Conservation (phyloP, 2,888 invertebrate species). For the Agrochola lota region DNA sequence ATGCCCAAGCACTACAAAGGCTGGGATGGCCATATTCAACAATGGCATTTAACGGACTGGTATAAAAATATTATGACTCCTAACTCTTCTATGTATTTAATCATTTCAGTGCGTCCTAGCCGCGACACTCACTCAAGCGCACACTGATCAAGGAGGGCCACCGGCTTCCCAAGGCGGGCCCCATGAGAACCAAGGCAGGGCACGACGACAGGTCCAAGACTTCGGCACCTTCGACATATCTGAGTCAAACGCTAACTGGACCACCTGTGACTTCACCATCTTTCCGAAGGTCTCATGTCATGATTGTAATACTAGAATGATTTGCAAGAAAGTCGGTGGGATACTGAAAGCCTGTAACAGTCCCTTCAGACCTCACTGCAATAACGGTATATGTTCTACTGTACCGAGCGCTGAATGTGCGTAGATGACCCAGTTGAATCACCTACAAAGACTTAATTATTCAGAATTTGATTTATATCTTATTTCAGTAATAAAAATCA, state of each 20-base stretch:
- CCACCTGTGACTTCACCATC: conserved; percentile 70
- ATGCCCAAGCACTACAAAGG: not conserved
- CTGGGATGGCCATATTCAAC: too few relatives aligned
- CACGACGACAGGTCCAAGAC: conserved; percentile 40
- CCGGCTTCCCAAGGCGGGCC: conserved; percentile 32
- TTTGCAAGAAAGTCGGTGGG: conserved; percentile 79
- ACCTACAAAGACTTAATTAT: not conserved
- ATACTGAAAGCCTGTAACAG: conserved; percentile 72
- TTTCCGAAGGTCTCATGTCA: conserved; percentile 72
- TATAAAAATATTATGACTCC: not conserved
- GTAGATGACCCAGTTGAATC: not conserved
- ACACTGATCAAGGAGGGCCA: conserved; percentile 42
- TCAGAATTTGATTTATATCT: not conserved
- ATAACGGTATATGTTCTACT: conserved; percentile 77
- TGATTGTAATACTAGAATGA: conserved; percentile 76
- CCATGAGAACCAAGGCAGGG: conserved; percentile 56
- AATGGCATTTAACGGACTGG: not conserved
- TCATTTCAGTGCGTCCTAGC: conserved; percentile 53
- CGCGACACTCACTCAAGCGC: conserved; percentile 35
- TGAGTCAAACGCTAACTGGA: conserved; percentile 64
- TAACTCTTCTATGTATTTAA: not conserved
- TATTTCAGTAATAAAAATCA: conserved; percentile 5
- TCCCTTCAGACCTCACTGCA: conserved; percentile 76
- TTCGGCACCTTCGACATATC: conserved; percentile 33
- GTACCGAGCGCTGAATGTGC: conserved; percentile 73